Conservation (phyloP, 2,797 vertebrate genomes). For the Oophaga sylvatica region DNA sequence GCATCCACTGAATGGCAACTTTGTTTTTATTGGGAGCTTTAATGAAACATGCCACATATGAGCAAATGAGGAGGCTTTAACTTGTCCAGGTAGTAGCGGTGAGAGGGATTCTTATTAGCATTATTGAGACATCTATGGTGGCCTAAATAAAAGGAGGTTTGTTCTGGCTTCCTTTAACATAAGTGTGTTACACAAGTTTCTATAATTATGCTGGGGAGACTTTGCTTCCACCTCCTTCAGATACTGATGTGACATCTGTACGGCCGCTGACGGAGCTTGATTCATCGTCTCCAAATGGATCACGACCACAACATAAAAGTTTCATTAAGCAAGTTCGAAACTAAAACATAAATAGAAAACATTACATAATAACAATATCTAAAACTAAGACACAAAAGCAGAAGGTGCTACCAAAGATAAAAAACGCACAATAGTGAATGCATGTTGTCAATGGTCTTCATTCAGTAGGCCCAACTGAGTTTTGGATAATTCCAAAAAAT, state of each 20-base stretch:
- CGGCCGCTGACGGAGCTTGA: neutral
- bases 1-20: neutral
- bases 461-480: too few species aligned
- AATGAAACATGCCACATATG: neutral
- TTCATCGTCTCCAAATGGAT: conserved; percentile 14
- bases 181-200: neutral
- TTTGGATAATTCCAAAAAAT: too few species aligned
- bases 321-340: conserved; percentile 61
- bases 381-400: neutral
- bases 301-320: conserved; percentile 55
- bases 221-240: conserved; percentile 54
- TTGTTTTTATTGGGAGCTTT: neutral
- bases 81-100: neutral
- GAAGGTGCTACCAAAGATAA: neutral
- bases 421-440: too few species aligned
- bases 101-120: neutral
- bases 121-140: neutral
- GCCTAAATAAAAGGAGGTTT: neutral
- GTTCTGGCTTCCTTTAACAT: neutral
- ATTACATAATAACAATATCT: neutral
- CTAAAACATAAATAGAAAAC: conserved; percentile 37
- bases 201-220: conserved; percentile 55
- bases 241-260: conserved; percentile 40
- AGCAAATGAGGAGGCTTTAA: neutral
- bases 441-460: too few species aligned